A percentile compares a stretch with the other conserved stretches of the same genome.
Evolutionary conservation across 1,140 invertebrate genomes (phyloP).

Genomic region (Euwallacea fornicatus): DNA sequence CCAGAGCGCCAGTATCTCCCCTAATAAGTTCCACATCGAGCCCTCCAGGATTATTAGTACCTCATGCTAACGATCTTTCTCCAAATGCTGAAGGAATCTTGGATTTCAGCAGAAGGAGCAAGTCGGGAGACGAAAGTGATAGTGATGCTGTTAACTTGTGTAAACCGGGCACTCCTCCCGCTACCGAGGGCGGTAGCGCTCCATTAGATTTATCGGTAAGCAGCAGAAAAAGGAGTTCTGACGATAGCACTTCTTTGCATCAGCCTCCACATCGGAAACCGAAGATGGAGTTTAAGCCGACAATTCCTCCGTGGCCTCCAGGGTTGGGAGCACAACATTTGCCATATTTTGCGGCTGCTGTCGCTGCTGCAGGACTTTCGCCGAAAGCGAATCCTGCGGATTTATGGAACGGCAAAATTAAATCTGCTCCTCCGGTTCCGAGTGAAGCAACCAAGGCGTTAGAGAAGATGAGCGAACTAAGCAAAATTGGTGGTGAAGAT

Average conservation of each 20-base stretch:
- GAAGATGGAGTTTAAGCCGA: constrained; percentile 62
- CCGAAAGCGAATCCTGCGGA: constrained; percentile 64
- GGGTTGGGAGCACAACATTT: constrained; percentile 74
- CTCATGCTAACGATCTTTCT: constrained; percentile 55
- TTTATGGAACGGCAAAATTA: constrained; percentile 81
- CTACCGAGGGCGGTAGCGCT: constrained; percentile 66
- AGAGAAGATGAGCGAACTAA: constrained; percentile 90
- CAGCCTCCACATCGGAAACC: constrained; percentile 67
- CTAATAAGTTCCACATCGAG: constrained; percentile 63
- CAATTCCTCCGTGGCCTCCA: constrained; percentile 73
- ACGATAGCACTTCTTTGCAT: constrained; percentile 59
- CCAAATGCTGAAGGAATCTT: constrained; percentile 62
- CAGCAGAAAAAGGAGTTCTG: constrained; percentile 69
- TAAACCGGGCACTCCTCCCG: constrained; percentile 59
- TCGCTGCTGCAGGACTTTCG: constrained; percentile 71
- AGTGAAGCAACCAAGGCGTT: constrained; percentile 83
- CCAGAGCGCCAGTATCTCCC: constrained; percentile 60
- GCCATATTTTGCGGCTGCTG: constrained; percentile 80
- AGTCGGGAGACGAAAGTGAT: constrained; percentile 56
- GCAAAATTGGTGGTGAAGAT: constrained; percentile 77
- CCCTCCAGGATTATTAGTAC: constrained; percentile 54
- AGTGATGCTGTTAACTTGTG: constrained; percentile 68
- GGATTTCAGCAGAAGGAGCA: constrained; percentile 71
- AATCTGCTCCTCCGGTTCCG: constrained; percentile 65
- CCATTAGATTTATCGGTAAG: constrained; percentile 79